Evolutionary conservation across 1,140 invertebrate species (phyloP).

Genomic region (Pinna nobilis): DNA sequence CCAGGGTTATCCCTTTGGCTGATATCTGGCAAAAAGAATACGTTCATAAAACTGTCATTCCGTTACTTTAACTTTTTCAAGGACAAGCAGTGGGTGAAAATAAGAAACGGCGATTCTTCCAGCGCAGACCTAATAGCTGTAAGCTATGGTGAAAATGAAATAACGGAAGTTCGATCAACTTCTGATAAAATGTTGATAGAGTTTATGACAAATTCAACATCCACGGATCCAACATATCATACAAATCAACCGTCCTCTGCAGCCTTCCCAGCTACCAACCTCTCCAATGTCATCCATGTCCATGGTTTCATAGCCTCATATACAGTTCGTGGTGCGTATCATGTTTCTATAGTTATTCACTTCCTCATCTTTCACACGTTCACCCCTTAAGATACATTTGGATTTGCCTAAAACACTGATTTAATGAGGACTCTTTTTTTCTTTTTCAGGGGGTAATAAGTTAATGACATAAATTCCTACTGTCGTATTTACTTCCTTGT

Average conservation of each 20-base stretch:
- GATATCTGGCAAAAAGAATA: conserved; percentile 40
- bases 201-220: conserved; percentile 51
- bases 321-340: conserved; percentile 6
- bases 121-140: conserved; percentile 55
- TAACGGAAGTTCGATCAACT: conserved; percentile 56
- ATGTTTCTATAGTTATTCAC: background rate
- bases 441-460: conserved; percentile 28
- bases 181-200: conserved; percentile 60
- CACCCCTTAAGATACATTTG: background rate
- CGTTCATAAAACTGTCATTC: conserved; percentile 55
- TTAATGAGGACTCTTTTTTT: too few relatives aligned
- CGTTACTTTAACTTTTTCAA: conserved; percentile 55
- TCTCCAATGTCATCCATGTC: conserved; percentile 52
- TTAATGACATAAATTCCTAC: background rate
- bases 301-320: conserved; percentile 63
- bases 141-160: conserved; percentile 37
- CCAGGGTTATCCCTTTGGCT: conserved; percentile 57
- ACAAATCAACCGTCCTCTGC: background rate
- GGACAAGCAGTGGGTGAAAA: conserved; percentile 60
- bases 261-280: conserved; percentile 20
- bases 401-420: too few relatives aligned
- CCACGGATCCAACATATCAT: conserved; percentile 12
- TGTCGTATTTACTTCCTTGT: background rate
- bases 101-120: conserved; percentile 54
- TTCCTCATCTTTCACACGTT: background rate